Conservation (phyloP, 2,113 vertebrate genomes). For the Leucosticte australis region DNA sequence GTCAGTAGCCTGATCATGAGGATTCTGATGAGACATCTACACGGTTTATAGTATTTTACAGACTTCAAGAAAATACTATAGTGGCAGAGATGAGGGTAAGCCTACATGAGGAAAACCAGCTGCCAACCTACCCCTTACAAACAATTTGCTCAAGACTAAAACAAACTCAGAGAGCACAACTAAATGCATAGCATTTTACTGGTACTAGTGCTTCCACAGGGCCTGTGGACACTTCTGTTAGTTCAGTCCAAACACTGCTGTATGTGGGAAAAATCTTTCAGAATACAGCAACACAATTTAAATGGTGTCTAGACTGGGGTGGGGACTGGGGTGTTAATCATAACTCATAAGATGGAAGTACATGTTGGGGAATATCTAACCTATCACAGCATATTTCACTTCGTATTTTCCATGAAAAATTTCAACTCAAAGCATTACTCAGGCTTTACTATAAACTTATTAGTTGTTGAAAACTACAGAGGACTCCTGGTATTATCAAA, state of each 20-base stretch:
- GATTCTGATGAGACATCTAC: background rate
- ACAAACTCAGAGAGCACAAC: slow-evolving; percentile 64
- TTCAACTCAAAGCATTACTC: slow-evolving; percentile 35
- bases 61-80: slow-evolving; percentile 45
- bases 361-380: slow-evolving; percentile 29
- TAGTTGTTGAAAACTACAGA: slow-evolving; percentile 54
- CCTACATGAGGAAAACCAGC: slow-evolving; percentile 7
- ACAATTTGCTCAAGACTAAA: slow-evolving; percentile 54
- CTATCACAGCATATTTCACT: slow-evolving; percentile 53
- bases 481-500: slow-evolving; percentile 43
- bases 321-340: slow-evolving; percentile 33
- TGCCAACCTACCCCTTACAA: slow-evolving; percentile 51
- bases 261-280: slow-evolving; percentile 41
- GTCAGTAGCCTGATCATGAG: slow-evolving; percentile 30
- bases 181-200: slow-evolving; percentile 76
- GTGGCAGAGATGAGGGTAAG: slow-evolving; percentile 44
- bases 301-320: slow-evolving; percentile 14
- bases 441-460: slow-evolving; percentile 35
- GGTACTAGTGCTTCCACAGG: slow-evolving; percentile 63
- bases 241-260: slow-evolving; percentile 58
- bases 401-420: slow-evolving; percentile 18
- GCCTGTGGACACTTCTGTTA: slow-evolving; percentile 69
- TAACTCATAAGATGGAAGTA: slow-evolving; percentile 62
- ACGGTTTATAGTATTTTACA: slow-evolving; percentile 27
- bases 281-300: slow-evolving; percentile 50